Evolutionary conservation across 2,888 invertebrate species (phyloP).

Genomic region (Sisyra terminalis): DNA sequence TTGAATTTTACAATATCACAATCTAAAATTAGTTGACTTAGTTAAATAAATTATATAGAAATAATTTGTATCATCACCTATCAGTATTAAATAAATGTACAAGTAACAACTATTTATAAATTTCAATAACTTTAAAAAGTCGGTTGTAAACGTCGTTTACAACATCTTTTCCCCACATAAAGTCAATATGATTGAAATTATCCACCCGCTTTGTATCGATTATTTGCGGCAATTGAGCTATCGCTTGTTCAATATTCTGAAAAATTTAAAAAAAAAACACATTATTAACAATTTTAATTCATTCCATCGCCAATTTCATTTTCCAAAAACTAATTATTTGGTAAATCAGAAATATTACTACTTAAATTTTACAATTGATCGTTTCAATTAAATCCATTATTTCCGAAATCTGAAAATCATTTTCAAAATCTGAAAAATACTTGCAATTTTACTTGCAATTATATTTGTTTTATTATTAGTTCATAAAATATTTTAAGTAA

Average conservation of each 20-base stretch:
- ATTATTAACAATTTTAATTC: neutral
- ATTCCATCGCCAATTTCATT: no score
- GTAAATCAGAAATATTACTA: no score
- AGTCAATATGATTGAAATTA: constrained; percentile 32
- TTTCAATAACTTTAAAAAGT: constrained; percentile 14
- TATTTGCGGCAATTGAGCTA: neutral
- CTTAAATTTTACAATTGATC: no score
- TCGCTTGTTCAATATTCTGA: neutral
- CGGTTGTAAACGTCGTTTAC: constrained; percentile 24
- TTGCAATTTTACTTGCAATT: no score
- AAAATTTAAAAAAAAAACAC: neutral
- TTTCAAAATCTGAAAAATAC: no score
- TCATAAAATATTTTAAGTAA: no score
- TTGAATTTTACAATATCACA: neutral
- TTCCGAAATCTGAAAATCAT: no score
- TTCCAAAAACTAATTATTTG: no score
- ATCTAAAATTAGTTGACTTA: neutral
- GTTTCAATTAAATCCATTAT: no score
- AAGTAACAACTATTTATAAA: constrained; percentile 4
- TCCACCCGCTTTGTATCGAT: neutral
- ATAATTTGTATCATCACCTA: constrained; percentile 1
- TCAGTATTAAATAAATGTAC: neutral
- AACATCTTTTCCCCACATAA: constrained; percentile 29
- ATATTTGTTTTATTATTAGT: no score
- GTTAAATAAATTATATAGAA: neutral